Base-by-base conservation (phyloP, 1,140 invertebrate genomes). In the Trissolcus basalis region DNA sequence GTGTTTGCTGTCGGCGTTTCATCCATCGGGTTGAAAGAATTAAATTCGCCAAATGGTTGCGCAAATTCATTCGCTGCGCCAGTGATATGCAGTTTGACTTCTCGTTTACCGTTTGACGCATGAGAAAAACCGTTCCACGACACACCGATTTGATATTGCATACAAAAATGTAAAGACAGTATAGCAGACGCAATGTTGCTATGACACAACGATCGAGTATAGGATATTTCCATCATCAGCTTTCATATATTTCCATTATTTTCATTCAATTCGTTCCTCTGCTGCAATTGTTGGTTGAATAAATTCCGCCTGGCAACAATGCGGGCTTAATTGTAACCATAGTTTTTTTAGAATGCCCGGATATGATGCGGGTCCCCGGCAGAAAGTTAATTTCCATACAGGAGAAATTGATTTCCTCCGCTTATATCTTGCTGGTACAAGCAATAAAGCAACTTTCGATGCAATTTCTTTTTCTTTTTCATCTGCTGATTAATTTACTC, bases 161-260 rank as follows among this genome's bases (percentile, higher is more conserved):
- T 39, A 27, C 19, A 39, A 39, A 49, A 50, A 10, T 47, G 63
- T 27, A 63, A 56, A 53, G 47, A 74, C 14, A 63, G 19, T 48
- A 63, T 56, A 74, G 27, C 41, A 48, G 44, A 72, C 43, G 32
- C 49, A 33, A 13, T 43, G 56, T 53, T 56, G 15, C 27, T 55
- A 44, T 27, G 60, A 67, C 49, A 14, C 12, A n/a, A 19, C 61
- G 36, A 51, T 58, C 55, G 47, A 43, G 47, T 32, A 39, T 27
- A 27, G 19, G 19, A 33, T n/a, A n/a, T 41, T 65, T 70, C n/a
- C 36, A 39, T 55, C 33, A 67, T 55, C 33, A 67, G 48, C 67
- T 77, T 77, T 71, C 67, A 71, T 77, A 61, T 68, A 77, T 68
- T 77, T 68, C 67, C 63, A 72, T 77, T 71, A 77, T 72, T 77